A percentile compares a stretch with the other conserved stretches of the same genome.
Conservation (phyloP, 2,113 vertebrate species). For the Mus musculus region GRCm39 chr1:57861001-57861500, state of each 20-base stretch:
- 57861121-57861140: background rate
- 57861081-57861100: background rate
- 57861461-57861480: conserved; percentile 66
- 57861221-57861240: conserved; percentile 65
- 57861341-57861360: conserved; percentile 47
- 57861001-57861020: background rate
- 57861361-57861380: conserved; percentile 74
- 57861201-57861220: background rate
- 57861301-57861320: conserved; percentile 51
- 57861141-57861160: background rate
- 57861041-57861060: rapidly evolving
- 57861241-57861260: conserved; percentile 50
- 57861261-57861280: conserved; percentile 56
- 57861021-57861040: background rate
- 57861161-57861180: background rate
- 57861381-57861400: conserved; percentile 83
- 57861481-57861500: conserved; percentile 2
- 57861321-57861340: conserved; percentile 73
- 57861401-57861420: conserved; percentile 68
- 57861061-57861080: background rate
- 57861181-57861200: conserved; percentile 24
- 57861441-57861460: conserved; percentile 15
- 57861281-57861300: conserved; percentile 58
- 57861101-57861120: background rate
- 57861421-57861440: conserved; percentile 50